Conservation (phyloP, 1,140 invertebrate genomes). For the Diuraphis noxia region DNA sequence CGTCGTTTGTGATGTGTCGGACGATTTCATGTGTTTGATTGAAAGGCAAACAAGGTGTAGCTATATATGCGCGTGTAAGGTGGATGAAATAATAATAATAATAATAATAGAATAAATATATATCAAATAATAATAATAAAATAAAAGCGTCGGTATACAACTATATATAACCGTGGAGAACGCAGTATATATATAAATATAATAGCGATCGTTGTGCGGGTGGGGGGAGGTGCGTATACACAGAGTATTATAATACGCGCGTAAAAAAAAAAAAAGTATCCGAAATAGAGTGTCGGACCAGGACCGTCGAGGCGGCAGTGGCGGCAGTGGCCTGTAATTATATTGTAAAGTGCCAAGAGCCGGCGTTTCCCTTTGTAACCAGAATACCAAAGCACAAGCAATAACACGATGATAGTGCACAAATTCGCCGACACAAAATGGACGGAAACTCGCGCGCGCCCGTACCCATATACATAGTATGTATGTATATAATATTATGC, state of each 20-base stretch:
- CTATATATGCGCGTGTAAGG: neutral
- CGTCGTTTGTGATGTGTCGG: constrained; percentile 11
- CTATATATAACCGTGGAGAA: neutral
- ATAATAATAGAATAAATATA: neutral
- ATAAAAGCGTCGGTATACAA: constrained; percentile 29
- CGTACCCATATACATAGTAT: neutral
- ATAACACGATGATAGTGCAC: constrained; percentile 53
- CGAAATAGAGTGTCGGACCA: constrained; percentile 42
- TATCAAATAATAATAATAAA: constrained; percentile 41
- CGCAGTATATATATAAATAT: neutral
- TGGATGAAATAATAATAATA: constrained; percentile 34
- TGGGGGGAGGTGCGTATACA: neutral
- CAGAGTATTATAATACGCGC: constrained; percentile 20
- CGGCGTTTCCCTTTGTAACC: constrained; percentile 54
- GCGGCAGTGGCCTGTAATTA: constrained; percentile 45
- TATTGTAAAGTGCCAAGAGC: constrained; percentile 51
- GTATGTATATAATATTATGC: neutral
- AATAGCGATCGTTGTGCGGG: neutral
- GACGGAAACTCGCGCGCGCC: constrained; percentile 37
- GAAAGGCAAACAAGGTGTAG: constrained; percentile 52
- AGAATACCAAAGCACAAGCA: constrained; percentile 51
- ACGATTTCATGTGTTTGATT: constrained; percentile 51
- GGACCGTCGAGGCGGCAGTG: constrained; percentile 1
- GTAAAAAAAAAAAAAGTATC: constrained; percentile 36
- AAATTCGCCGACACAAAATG: constrained; percentile 42